Evolutionary conservation across 2,888 invertebrate genomes (phyloP).

Genomic region (Philereme transversata): DNA sequence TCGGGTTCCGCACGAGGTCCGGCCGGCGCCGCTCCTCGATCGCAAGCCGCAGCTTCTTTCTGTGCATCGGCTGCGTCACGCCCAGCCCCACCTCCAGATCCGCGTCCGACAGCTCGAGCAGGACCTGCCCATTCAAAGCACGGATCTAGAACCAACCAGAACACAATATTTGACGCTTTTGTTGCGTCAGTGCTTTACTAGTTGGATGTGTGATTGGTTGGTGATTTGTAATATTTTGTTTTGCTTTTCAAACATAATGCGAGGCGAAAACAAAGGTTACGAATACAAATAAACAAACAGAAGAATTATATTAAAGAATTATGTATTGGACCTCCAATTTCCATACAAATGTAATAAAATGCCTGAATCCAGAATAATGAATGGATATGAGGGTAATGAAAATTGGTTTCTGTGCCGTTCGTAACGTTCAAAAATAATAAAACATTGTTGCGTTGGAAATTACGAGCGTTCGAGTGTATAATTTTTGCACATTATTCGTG

Average conservation of each 20-base stretch:
- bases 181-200: slow-evolving; percentile 64
- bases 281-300: slow-evolving; percentile 56
- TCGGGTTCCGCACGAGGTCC: slow-evolving; percentile 93
- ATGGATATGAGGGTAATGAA: slow-evolving; percentile 57
- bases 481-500: slow-evolving; percentile 16
- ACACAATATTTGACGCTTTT: slow-evolving; percentile 83
- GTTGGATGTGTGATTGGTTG: slow-evolving; percentile 22
- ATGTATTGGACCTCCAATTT: slow-evolving; percentile 57
- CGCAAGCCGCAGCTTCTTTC: slow-evolving; percentile 95
- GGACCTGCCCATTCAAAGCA: slow-evolving; percentile 90
- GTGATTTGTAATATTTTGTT: not conserved
- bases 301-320: slow-evolving; percentile 57
- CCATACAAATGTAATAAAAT: slow-evolving; percentile 72
- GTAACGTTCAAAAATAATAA: slow-evolving; percentile 48
- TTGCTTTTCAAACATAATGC: too few species aligned
- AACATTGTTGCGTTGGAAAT: slow-evolving; percentile 32
- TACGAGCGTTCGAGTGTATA: slow-evolving; percentile 25
- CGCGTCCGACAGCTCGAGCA: slow-evolving; percentile 95
- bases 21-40: slow-evolving; percentile 97
- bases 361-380: slow-evolving; percentile 59
- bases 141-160: slow-evolving; percentile 87
- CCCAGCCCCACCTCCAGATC: slow-evolving; percentile 96
- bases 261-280: slow-evolving; percentile 44
- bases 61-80: slow-evolving; percentile 96
- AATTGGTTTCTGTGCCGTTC: slow-evolving; percentile 55